phyloP scores from a whole-genome alignment of 2,113 vertebrate genomes.

The Chaenogobius annularis region DNA sequence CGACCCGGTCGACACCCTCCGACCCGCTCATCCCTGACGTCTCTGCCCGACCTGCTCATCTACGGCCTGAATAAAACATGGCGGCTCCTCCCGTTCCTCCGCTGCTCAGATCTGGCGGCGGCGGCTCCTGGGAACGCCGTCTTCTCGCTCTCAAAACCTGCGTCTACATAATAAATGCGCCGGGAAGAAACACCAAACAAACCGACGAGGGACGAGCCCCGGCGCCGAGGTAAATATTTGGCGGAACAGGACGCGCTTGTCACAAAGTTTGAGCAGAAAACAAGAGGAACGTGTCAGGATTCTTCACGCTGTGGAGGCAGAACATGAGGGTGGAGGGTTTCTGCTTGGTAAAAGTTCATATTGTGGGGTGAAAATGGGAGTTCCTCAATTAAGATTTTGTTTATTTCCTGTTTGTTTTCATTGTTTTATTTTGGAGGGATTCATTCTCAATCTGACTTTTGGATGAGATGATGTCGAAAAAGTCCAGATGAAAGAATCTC shows the following conservation, averaged over 20 bases:
- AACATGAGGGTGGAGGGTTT: no score
- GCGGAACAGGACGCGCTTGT: background rate
- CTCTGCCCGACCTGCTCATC: no score
- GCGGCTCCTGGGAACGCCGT: background rate
- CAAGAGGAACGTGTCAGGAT: background rate
- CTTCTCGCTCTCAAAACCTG: background rate
- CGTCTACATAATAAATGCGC: conserved; percentile 1
- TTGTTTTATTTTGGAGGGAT: no score
- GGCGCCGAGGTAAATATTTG: background rate
- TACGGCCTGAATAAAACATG: background rate
- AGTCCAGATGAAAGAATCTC: no score
- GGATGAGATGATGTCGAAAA: no score
- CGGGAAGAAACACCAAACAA: background rate
- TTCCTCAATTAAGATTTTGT: no score
- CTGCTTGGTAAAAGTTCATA: no score
- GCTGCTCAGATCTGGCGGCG: background rate
- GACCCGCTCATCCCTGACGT: no score
- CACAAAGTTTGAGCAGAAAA: background rate
- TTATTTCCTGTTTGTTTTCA: no score
- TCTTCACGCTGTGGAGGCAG: background rate
- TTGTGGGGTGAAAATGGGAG: no score
- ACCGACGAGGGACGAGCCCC: background rate
- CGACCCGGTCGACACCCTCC: no score
- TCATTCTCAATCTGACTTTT: no score
- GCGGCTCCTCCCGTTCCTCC: background rate